These are phyloP conservation scores for Chionis minor DNA, from an alignment of 2,113 vertebrate genomes.

Conservation along the genomic window DNA sequence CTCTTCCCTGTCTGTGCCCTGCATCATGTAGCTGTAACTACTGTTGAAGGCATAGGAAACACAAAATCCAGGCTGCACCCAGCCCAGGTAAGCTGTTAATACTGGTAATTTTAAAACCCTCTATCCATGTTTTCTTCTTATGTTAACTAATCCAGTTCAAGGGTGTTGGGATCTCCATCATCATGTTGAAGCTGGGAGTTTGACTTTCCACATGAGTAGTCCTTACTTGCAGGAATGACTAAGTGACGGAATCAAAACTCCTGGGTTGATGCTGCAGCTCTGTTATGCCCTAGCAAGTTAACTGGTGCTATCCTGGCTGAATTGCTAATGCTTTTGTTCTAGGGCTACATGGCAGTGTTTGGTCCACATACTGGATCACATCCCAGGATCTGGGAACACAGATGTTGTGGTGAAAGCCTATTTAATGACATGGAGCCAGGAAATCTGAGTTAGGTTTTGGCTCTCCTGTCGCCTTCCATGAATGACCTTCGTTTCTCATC, in stretches of 20 bases:
- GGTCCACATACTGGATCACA: not conserved
- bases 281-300: not conserved
- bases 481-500: not conserved
- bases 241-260: not conserved
- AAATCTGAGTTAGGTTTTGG: not conserved
- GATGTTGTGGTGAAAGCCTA: not conserved
- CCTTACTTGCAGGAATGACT: not conserved
- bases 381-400: not conserved
- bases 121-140: not conserved
- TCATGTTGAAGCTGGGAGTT: not conserved
- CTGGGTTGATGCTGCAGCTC: not conserved
- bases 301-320: not conserved
- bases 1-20: slow-evolving; percentile 90
- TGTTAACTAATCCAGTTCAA: not conserved
- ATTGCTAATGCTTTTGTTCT: not conserved
- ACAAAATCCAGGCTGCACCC: slow-evolving; percentile 89
- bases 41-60: slow-evolving; percentile 93
- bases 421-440: not conserved
- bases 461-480: not conserved
- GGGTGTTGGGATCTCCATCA: not conserved
- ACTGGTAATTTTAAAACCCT: not conserved
- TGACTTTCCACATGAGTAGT: not conserved
- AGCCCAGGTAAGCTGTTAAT: slow-evolving; percentile 79
- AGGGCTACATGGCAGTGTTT: not conserved
- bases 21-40: slow-evolving; percentile 88